Base-by-base conservation (phyloP, 2,113 vertebrate species). In the Oreochromis niloticus region DNA sequence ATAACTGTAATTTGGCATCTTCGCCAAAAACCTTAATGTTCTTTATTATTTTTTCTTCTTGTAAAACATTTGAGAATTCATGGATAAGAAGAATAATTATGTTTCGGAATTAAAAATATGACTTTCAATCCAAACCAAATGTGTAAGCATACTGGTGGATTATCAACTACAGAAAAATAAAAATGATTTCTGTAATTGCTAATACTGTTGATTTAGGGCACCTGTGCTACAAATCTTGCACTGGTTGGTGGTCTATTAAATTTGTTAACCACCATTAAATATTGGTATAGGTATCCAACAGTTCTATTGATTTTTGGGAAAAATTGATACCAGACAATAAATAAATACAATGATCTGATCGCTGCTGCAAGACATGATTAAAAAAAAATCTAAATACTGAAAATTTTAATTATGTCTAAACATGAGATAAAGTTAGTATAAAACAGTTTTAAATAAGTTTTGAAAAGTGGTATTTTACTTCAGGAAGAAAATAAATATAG, bases 21-120 rank as follows among this genome's bases (percentile, higher is more conserved):
- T 68, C 0, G 0, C 0, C 34, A 41, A 68, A 41, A 41, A 22
- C 19, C 6, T 13, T 9, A 68, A 41, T 41, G 63, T 12, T 22
- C 63, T 39, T 14, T 68, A 41, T 22, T 14, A 22, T 41, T 22
- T 14, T 39, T 41, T 0, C 11, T 68, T 68, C 41, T 68, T 68
- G 36, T 68, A 14, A 22, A 68, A 14, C 36, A 39, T 66, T 66
- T 66, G 10, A 66, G 17, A 36, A 39, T 39, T 66, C 0, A 0
- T 66, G 34, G 19, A 66, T 39, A 39, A 39, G 0, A 39, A 66
- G 6, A 41, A 68, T 22, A 68, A 41, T 68, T 68, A 39, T 66
- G 10, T 66, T 36, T 36, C 10, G n/a, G 0, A 36, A 39, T 66
- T 39, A 39, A 66, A 39, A 66, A 66, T 66, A 7, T 66, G 9